phyloP scores from a whole-genome alignment of 92 coral and sea anemone species.

The Siderastrea siderea region DNA sequence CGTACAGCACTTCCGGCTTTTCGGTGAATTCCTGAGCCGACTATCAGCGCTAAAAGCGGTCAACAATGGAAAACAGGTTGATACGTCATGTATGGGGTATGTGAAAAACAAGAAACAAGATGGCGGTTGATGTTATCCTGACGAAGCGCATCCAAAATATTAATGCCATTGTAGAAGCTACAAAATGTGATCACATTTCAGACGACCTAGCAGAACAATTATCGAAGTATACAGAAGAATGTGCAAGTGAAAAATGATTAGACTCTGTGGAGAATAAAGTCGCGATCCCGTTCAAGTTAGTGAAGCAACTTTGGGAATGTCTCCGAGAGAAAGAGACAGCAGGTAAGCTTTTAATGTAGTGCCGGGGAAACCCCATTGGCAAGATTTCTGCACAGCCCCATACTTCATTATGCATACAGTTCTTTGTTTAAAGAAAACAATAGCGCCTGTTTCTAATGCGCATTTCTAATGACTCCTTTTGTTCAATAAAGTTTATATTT shows the following conservation, averaged over 20 bases:
- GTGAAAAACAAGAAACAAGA: slow-evolving; percentile 27
- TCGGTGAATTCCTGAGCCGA: not conserved
- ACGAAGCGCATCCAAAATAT: slow-evolving; percentile 75
- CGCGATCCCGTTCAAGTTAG: slow-evolving; percentile 60
- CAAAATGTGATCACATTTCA: slow-evolving; percentile 57
- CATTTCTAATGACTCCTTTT: too few species aligned
- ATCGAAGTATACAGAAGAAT: slow-evolving; percentile 26
- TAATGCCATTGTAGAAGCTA: slow-evolving; percentile 73
- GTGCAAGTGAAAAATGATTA: not conserved
- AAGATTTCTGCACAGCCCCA: too few species aligned
- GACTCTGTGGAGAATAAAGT: not conserved
- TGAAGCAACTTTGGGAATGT: slow-evolving; percentile 64
- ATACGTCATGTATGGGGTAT: not conserved
- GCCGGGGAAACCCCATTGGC: too few species aligned
- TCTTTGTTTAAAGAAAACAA: too few species aligned
- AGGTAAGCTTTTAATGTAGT: too few species aligned
- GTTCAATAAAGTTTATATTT: too few species aligned
- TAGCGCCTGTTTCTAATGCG: too few species aligned
- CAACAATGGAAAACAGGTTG: not conserved
- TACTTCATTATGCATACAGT: too few species aligned
- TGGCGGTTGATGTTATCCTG: slow-evolving; percentile 86
- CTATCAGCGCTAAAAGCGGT: too few species aligned
- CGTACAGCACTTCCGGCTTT: not conserved
- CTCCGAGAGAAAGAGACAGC: not conserved
- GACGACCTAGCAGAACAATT: slow-evolving; percentile 62